phyloP scores from a whole-genome alignment of 2,888 invertebrate species.

The Tigriopus californicus region DNA sequence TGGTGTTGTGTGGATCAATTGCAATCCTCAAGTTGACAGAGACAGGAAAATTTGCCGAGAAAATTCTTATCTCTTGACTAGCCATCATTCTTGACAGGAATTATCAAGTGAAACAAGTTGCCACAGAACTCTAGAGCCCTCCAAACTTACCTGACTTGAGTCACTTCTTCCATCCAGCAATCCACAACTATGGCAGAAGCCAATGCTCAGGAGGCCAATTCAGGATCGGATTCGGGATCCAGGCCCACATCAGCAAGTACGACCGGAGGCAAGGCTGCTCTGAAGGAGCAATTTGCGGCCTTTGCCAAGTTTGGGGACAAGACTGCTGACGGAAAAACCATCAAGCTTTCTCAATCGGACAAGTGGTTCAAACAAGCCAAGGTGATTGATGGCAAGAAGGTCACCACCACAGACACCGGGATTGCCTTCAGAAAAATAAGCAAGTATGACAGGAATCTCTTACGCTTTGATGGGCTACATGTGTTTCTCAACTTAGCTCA shows the following conservation, averaged over 20 bases:
- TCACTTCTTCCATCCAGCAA: too few relatives aligned
- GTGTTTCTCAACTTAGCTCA: background rate
- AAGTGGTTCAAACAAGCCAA: conserved; percentile 88
- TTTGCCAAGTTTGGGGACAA: conserved; percentile 73
- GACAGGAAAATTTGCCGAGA: too few relatives aligned
- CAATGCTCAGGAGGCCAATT: too few relatives aligned
- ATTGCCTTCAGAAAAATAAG: conserved; percentile 65
- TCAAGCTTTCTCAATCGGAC: conserved; percentile 73
- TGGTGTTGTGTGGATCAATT: too few relatives aligned
- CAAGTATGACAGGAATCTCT: conserved; percentile 35
- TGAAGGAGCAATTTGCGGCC: conserved; percentile 50
- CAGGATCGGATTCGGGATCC: too few relatives aligned
- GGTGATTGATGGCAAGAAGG: conserved; percentile 52
- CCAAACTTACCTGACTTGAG: too few relatives aligned
- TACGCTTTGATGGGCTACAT: background rate
- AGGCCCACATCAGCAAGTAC: background rate
- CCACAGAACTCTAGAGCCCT: too few relatives aligned
- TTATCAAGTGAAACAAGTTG: too few relatives aligned
- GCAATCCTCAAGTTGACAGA: too few relatives aligned
- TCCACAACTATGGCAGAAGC: too few relatives aligned
- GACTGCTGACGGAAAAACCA: conserved; percentile 63
- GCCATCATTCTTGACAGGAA: too few relatives aligned
- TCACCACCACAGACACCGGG: conserved; percentile 74
- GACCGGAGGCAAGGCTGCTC: conserved; percentile 23
- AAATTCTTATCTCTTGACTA: too few relatives aligned